A percentile compares a stretch with the other conserved stretches of the same genome.
Conservation (phyloP, 2,888 invertebrate species). For the Bombylius discolor region DNA sequence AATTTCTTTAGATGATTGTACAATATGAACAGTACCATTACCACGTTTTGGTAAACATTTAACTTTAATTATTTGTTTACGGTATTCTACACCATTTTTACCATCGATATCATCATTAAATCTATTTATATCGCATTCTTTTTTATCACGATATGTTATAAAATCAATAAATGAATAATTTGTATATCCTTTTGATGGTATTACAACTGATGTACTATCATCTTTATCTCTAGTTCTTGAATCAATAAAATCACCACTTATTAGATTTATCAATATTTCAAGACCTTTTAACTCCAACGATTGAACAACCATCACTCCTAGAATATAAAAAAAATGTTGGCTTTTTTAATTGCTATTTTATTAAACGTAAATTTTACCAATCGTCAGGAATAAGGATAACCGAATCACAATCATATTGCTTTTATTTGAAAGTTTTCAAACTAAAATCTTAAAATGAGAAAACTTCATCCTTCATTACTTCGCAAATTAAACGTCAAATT, state of each 20-base stretch:
- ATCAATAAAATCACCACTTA: conserved; percentile 13
- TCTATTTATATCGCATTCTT: conserved; percentile 24
- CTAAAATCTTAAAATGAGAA: no score
- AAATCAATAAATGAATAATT: conserved; percentile 26
- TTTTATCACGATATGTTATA: conserved; percentile 21
- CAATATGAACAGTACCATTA: conserved; percentile 23
- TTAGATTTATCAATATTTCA: conserved; percentile 10
- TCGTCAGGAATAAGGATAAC: no score
- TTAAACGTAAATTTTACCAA: no score
- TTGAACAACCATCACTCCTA: conserved; percentile 1
- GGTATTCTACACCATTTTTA: neutral
- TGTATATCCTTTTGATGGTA: conserved; percentile 20
- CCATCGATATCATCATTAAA: conserved; percentile 2
- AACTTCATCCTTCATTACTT: no score
- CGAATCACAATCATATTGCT: no score
- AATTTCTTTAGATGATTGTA: conserved; percentile 29
- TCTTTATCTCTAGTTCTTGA: conserved; percentile 3
- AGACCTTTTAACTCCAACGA: conserved; percentile 13
- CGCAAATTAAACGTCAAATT: no score
- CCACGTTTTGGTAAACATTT: conserved; percentile 24
- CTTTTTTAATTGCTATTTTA: no score
- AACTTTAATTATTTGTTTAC: conserved; percentile 26
- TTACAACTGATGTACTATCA: neutral
- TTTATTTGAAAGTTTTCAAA: no score
- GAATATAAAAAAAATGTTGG: neutral